Evolutionary conservation across 2,797 vertebrate genomes (phyloP).

Genomic region (Lepilemur ruficaudatus): DNA sequence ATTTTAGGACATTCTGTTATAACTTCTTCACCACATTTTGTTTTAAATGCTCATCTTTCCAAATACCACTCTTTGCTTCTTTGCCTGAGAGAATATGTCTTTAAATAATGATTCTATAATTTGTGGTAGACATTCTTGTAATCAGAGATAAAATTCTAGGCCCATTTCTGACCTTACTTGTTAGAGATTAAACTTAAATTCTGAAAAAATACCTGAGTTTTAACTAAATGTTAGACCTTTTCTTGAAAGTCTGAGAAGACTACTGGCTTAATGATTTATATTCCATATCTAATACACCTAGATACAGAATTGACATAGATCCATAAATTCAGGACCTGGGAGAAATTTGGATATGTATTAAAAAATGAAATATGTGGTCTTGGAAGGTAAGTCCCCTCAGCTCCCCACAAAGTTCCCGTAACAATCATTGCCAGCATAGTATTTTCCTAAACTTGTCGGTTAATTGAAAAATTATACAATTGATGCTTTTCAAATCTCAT

Average conservation of each 20-base stretch:
- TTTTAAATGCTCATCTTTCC: neutral
- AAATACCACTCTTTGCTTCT: neutral
- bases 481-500: neutral
- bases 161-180: constrained; percentile 12
- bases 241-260: neutral
- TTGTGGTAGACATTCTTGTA: neutral
- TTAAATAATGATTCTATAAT: neutral
- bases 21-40: neutral
- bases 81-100: neutral
- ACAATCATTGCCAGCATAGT: neutral
- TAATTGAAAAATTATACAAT: constrained; percentile 5
- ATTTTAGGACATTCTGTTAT: neutral
- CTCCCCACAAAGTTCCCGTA: neutral
- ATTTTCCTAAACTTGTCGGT: constrained; percentile 21
- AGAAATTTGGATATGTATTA: constrained; percentile 33
- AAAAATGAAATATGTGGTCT: neutral
- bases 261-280: neutral
- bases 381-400: neutral
- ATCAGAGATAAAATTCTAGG: constrained; percentile 14
- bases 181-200: constrained; percentile 20
- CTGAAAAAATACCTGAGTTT: constrained; percentile 17
- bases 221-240: neutral
- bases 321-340: neutral
- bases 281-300: neutral
- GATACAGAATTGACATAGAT: constrained; percentile 32